Evolutionary conservation across 2,113 vertebrate species (phyloP).

Genomic region (Grantiella picta): DNA sequence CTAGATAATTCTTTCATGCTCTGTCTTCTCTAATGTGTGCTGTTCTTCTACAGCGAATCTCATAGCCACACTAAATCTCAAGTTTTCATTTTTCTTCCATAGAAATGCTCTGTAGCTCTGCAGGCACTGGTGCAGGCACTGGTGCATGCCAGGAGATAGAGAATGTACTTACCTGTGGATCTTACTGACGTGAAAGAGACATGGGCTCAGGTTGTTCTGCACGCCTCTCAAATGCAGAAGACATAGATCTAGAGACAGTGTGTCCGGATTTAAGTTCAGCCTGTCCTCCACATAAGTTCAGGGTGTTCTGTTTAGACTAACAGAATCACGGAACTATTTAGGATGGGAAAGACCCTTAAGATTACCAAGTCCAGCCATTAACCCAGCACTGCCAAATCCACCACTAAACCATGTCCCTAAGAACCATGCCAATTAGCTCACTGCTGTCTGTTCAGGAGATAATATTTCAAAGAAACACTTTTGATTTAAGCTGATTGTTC

Average conservation of each 20-base stretch:
- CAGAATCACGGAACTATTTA: not conserved
- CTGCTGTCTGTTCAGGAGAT: not conserved
- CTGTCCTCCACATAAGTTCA: not conserved
- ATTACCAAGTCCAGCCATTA: not conserved
- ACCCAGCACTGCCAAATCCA: not conserved
- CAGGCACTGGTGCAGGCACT: not conserved
- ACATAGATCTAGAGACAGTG: not conserved
- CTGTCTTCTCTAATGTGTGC: not conserved
- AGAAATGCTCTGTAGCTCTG: not conserved
- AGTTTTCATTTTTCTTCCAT: not conserved
- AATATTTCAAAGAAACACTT: not conserved
- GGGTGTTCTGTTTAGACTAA: not conserved
- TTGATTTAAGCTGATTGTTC: not conserved
- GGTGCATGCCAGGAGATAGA: not conserved
- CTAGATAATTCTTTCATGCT: not conserved
- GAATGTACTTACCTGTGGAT: not conserved
- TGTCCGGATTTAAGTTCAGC: not conserved
- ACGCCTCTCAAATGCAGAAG: not conserved
- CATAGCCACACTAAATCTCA: not conserved
- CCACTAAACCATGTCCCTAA: not conserved
- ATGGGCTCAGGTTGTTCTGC: not conserved
- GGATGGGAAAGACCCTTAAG: not conserved
- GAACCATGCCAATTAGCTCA: fast-evolving
- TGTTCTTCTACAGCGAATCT: not conserved
- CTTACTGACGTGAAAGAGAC: not conserved